phyloP scores from a whole-genome alignment of 2,888 invertebrate species.

The Aromia moschata region DNA sequence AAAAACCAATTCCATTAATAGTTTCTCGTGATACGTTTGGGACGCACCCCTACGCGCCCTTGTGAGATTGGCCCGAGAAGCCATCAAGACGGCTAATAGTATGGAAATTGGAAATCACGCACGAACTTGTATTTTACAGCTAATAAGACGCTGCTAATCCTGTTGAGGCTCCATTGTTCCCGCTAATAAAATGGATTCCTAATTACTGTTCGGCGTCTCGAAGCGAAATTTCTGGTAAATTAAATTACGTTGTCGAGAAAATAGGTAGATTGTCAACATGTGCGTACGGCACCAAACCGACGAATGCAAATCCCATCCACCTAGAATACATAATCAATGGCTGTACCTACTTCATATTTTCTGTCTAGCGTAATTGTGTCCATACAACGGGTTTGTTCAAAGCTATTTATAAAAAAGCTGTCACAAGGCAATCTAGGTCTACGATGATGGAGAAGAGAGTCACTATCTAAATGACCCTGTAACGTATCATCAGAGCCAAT shows the following conservation, averaged over 20 bases:
- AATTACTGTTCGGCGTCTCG: conserved; percentile 50
- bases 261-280: conserved; percentile 10
- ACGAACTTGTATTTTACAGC: conserved; percentile 59
- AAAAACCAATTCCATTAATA: background rate
- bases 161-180: conserved; percentile 55
- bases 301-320: too few species aligned
- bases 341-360: too few species aligned
- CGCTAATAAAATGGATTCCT: conserved; percentile 55
- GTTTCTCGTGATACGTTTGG: conserved; percentile 8
- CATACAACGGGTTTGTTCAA: too few species aligned
- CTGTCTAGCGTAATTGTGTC: too few species aligned
- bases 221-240: conserved; percentile 25
- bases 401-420: too few species aligned
- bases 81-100: conserved; percentile 60
- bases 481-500: too few species aligned
- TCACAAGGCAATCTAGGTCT: too few species aligned
- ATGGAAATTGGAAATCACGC: conserved; percentile 64
- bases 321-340: too few species aligned
- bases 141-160: conserved; percentile 60
- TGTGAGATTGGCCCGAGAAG: conserved; percentile 54
- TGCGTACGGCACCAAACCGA: too few species aligned
- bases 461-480: too few species aligned
- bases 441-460: too few species aligned
- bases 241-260: conserved; percentile 16
- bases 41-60: conserved; percentile 27